Evolutionary conservation across 2,888 invertebrate genomes (phyloP).

Genomic region (Sesia bembeciformis): DNA sequence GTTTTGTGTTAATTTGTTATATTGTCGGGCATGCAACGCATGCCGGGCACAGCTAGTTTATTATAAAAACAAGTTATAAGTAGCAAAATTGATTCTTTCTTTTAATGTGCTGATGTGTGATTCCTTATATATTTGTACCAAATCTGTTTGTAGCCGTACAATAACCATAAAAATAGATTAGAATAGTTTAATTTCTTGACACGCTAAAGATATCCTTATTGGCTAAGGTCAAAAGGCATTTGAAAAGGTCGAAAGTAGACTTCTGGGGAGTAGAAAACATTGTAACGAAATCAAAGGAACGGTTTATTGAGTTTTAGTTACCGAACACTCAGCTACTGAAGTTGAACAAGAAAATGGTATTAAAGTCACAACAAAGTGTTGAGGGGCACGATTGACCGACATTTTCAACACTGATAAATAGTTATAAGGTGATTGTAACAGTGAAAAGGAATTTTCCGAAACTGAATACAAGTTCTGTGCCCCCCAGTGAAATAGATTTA

Average conservation of each 20-base stretch:
- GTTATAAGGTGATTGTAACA: not conserved
- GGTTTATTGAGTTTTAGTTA: conserved; percentile 12
- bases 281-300: conserved; percentile 13
- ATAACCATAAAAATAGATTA: too few relatives aligned
- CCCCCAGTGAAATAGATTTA: not conserved
- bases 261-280: conserved; percentile 7
- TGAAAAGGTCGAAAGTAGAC: not conserved
- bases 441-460: not conserved
- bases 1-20: too few relatives aligned
- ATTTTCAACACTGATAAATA: not conserved
- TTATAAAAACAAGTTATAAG: too few relatives aligned
- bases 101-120: too few relatives aligned
- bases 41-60: too few relatives aligned
- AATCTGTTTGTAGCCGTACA: too few relatives aligned
- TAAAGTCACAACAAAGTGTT: conserved; percentile 14
- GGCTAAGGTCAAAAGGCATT: not conserved
- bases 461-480: not conserved
- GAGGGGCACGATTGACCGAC: not conserved
- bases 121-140: too few relatives aligned
- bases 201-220: not conserved
- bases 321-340: conserved; percentile 6
- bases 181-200: not conserved
- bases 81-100: too few relatives aligned
- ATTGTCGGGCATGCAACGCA: too few relatives aligned
- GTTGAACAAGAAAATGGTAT: conserved; percentile 15